phyloP scores from a whole-genome alignment of 2,797 vertebrate species.

The Enteromius fasciolatus region DNA sequence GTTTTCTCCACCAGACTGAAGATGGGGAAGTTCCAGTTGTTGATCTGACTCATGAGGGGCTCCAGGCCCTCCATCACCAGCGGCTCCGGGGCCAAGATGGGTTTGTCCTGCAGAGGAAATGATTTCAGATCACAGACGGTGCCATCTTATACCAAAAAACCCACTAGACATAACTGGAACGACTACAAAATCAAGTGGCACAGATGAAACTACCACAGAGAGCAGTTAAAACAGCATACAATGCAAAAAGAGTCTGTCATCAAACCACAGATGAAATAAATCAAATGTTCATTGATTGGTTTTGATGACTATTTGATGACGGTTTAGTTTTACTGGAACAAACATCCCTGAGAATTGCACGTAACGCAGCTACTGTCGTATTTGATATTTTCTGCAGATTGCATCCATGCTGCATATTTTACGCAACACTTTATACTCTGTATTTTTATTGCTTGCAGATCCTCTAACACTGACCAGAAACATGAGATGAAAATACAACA shows the following conservation, averaged over 20 bases:
- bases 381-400: background rate
- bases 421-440: background rate
- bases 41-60: slow-evolving; percentile 88
- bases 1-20: slow-evolving; percentile 95
- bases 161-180: background rate
- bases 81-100: slow-evolving; percentile 90
- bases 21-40: slow-evolving; percentile 98
- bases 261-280: background rate
- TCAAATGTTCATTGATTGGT: background rate
- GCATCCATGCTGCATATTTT: background rate
- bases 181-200: background rate
- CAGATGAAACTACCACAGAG: background rate
- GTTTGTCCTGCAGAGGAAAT: slow-evolving; percentile 81
- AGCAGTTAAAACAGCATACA: background rate
- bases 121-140: background rate
- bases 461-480: background rate
- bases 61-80: slow-evolving; percentile 93
- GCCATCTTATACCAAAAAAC: background rate
- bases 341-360: background rate
- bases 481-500: background rate
- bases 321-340: background rate
- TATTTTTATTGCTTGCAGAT: background rate
- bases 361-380: background rate
- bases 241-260: background rate
- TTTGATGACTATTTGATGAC: slow-evolving; percentile 20